A percentile compares a stretch with the other conserved stretches of the same genome.
These are phyloP conservation scores for Pogonomyrmex barbatus DNA, from an alignment of 1,140 invertebrate species.

Conservation along the genomic window DNA sequence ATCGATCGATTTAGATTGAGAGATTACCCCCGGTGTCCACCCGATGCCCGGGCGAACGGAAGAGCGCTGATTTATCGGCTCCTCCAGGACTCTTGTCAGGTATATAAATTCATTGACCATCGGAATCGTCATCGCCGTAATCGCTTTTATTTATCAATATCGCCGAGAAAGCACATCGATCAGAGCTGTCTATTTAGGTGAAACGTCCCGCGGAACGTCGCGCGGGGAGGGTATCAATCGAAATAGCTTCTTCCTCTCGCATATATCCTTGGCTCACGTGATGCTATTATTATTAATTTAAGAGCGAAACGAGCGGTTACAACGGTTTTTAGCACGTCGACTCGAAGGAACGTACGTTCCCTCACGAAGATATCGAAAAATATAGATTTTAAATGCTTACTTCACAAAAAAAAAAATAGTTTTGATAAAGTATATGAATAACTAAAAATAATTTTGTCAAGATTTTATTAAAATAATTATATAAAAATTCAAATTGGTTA, in stretches of 20 bases:
- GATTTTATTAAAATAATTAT: too few relatives aligned
- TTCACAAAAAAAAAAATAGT: too few relatives aligned
- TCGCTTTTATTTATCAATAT: conserved; percentile 78
- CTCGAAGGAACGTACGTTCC: background rate
- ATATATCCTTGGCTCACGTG: background rate
- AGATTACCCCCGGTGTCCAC: conserved; percentile 81
- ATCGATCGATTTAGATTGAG: conserved; percentile 84
- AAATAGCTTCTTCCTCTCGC: background rate
- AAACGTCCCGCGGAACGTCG: conserved; percentile 61
- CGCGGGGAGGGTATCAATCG: background rate
- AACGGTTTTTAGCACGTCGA: background rate
- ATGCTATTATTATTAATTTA: conserved; percentile 17
- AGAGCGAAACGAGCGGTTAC: background rate
- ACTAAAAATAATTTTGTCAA: too few relatives aligned
- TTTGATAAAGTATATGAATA: too few relatives aligned
- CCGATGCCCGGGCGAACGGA: conserved; percentile 41
- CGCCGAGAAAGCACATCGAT: conserved; percentile 73
- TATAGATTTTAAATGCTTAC: background rate
- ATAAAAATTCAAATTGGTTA: too few relatives aligned
- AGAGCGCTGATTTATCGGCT: conserved; percentile 79
- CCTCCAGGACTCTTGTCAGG: conserved; percentile 71
- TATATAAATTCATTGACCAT: conserved; percentile 78
- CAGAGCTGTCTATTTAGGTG: conserved; percentile 72
- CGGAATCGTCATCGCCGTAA: conserved; percentile 77
- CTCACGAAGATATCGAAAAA: background rate